Evolutionary conservation across 92 coral and sea anemone genomes (phyloP), one percentile per base, ranked within the genome.

Genomic region (Umimayanthus kanabou): DNA sequence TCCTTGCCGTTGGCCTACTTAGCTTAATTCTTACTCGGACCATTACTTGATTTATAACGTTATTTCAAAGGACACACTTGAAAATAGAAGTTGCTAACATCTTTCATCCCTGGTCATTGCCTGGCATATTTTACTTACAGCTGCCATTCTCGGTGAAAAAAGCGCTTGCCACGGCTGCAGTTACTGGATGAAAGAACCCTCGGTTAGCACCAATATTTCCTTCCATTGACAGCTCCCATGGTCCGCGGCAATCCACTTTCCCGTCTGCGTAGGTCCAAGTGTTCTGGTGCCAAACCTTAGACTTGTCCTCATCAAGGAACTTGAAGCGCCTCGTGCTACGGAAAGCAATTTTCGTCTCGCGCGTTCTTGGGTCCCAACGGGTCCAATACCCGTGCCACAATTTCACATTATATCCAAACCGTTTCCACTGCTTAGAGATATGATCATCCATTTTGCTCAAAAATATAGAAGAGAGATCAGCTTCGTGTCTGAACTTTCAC

Each of bases 221-320:
- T 5, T 79, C 82, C 40, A 29, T 50, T 50, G 82, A 50, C 40
- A 79, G 9, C 9, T 79, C 69, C 82, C 82, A 79, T 3, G 82
- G 82, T 47, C 82, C 82, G 43, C 82, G 66, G 25, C 22, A 49
- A 4, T 79, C 82, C 18, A 49, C 39, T 28, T 28, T 79, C 10
- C 82, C 82, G 22, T 79, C 82, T 28, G 29, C 65, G 40, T 79
- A 79, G 4, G 25, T 30, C 82, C 82, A 79, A 20, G 82, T 79
- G 43, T 79, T 79, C 42, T 79, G 43, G 67, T 79, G 82, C 82
- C 82, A 79, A 55, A 79, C n/a, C 67, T 79, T 79, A 57, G 82
- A 28, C 47, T 53, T 50, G 8, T 39, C 43, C 66, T 53, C 69
- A 79, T 79, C 66, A 8, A 79, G 67, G 42, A 79, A 79, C 40